Conservation (phyloP, 2,113 vertebrate genomes). For the Pandion haliaetus region DNA sequence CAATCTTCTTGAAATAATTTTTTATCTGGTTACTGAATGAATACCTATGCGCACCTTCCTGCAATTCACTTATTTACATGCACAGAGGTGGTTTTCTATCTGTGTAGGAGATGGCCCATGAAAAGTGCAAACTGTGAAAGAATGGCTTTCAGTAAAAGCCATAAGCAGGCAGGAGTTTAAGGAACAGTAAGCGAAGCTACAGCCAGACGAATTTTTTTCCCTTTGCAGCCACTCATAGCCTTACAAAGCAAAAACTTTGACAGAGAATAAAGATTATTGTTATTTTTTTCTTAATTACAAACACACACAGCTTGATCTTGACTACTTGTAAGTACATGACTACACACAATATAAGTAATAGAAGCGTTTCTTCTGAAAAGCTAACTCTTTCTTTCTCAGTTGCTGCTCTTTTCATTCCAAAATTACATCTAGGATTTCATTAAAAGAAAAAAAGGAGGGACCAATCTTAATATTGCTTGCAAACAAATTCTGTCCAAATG, state of each 20-base stretch:
- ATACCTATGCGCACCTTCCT: not conserved
- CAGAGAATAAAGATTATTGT: not conserved
- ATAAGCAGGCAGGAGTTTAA: not conserved
- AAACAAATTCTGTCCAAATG: not conserved
- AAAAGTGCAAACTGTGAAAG: not conserved
- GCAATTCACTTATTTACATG: not conserved
- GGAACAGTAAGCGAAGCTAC: not conserved
- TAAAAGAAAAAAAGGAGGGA: not conserved
- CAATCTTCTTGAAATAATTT: not conserved
- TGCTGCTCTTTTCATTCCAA: not conserved
- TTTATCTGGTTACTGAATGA: not conserved
- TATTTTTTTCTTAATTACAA: not conserved
- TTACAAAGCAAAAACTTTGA: not conserved
- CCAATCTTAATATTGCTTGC: not conserved
- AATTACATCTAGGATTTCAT: not conserved
- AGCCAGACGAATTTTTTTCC: not conserved
- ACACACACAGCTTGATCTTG: not conserved
- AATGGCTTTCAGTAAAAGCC: not conserved
- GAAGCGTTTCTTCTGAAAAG: not conserved
- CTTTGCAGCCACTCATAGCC: not conserved
- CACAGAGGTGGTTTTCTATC: not conserved
- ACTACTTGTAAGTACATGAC: not conserved
- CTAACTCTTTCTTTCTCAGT: not conserved
- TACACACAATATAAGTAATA: not conserved
- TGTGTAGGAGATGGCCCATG: accelerated